Conservation (phyloP, 2,113 vertebrate genomes). For the Tylochromis polylepis region DNA sequence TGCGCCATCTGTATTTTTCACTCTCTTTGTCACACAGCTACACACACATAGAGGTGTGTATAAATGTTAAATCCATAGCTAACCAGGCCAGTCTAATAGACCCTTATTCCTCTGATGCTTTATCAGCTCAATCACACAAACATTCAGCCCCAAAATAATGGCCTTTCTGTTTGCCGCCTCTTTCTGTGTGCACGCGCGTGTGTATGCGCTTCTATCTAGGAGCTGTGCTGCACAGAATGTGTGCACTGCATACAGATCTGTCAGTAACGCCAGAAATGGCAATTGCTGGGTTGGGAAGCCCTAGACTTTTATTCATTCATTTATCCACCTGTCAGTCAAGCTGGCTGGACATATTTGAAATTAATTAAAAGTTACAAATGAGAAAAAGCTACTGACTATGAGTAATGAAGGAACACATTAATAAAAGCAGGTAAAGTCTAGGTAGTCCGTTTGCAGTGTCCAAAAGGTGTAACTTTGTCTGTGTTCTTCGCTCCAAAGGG, state of each 20-base stretch:
- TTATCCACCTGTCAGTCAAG: background rate
- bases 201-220: constrained; percentile 20
- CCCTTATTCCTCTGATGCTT: constrained; percentile 63
- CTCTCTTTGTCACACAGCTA: constrained; percentile 12
- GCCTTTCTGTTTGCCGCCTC: constrained; percentile 62
- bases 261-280: constrained; percentile 22
- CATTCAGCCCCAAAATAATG: constrained; percentile 68
- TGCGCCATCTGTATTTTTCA: constrained; percentile 21
- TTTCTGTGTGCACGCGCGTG: background rate
- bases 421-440: background rate
- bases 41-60: constrained; percentile 14
- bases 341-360: background rate
- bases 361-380: background rate
- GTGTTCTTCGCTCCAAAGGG: background rate
- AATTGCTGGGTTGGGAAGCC: background rate
- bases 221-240: constrained; percentile 31
- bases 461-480: background rate
- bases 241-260: constrained; percentile 61
- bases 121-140: constrained; percentile 71
- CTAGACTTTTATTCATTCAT: constrained; percentile 1
- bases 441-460: background rate
- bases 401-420: background rate
- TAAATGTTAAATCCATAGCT: constrained; percentile 66
- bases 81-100: constrained; percentile 67
- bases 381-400: background rate